Evolutionary conservation across 2,113 vertebrate species (phyloP).

Genomic region (Tinamus guttatus): DNA sequence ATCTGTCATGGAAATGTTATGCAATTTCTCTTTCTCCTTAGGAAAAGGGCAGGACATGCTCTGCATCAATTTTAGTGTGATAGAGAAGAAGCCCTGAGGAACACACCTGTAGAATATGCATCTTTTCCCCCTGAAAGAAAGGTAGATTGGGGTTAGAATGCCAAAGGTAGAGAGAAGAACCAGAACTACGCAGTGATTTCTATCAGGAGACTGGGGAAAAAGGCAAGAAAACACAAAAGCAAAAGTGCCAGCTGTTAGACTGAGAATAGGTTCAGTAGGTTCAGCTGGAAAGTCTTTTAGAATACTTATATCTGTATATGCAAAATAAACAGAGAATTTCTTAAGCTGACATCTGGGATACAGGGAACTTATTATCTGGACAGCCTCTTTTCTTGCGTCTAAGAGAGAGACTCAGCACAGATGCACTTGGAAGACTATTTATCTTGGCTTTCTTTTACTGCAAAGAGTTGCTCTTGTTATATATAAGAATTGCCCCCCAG

Average conservation of each 20-base stretch:
- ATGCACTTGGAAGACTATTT: neutral
- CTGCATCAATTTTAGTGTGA: neutral
- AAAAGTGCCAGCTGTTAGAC: neutral
- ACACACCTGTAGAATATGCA: neutral
- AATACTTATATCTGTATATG: neutral
- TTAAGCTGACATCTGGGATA: neutral
- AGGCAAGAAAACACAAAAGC: neutral
- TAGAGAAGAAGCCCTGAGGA: neutral
- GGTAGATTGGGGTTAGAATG: neutral
- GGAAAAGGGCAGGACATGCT: neutral
- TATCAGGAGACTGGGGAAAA: neutral
- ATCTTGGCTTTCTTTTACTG: neutral
- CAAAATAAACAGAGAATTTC: neutral
- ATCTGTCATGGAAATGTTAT: neutral
- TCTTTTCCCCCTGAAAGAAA: neutral
- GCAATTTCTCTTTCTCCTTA: neutral
- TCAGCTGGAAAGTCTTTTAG: neutral
- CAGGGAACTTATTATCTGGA: neutral
- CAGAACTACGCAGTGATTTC: neutral
- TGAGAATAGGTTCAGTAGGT: neutral
- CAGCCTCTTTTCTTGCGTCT: accelerated
- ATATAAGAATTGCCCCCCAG: neutral
- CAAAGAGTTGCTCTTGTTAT: neutral
- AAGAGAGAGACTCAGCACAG: neutral
- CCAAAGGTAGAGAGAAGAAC: neutral